Percentiles rank a stretch among this genome's conserved stretches.
Evolutionary conservation across 2,888 invertebrate genomes (phyloP).

Genomic region (Loripinus fragilis): DNA sequence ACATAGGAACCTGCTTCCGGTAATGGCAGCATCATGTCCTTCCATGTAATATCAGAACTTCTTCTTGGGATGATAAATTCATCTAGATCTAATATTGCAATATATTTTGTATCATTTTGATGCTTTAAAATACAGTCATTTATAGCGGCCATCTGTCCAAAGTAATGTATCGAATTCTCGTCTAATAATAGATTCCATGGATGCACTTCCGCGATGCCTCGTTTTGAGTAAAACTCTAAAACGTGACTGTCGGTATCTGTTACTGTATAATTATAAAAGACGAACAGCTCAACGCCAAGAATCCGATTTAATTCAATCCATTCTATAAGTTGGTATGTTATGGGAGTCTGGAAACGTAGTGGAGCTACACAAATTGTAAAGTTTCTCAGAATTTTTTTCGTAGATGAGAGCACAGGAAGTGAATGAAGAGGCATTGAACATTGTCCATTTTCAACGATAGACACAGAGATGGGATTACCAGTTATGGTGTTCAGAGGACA

Average conservation of each 20-base stretch:
- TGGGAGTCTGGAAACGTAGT: neutral
- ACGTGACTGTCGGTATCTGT: neutral
- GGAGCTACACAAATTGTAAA: conserved; percentile 3
- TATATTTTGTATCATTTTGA: neutral
- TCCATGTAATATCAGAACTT: conserved; percentile 12
- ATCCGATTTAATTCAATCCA: conserved; percentile 11
- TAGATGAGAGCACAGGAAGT: neutral
- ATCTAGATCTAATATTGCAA: conserved; percentile 18
- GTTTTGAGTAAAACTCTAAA: neutral
- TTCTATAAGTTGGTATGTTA: neutral
- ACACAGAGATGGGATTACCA: neutral
- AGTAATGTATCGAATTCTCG: neutral
- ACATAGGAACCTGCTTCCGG: conserved; percentile 8
- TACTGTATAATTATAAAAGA: neutral
- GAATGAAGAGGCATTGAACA: neutral
- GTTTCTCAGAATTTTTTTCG: neutral
- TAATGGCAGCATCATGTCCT: neutral
- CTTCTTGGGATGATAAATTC: conserved; percentile 19
- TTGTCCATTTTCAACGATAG: neutral
- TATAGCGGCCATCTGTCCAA: conserved; percentile 15
- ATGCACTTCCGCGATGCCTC: neutral
- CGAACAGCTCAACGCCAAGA: neutral
- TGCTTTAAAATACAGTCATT: conserved; percentile 20
- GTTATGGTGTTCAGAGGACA: neutral
- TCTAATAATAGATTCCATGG: neutral